Conservation (phyloP, 2,888 invertebrate genomes). For the Sericinus montela region DNA sequence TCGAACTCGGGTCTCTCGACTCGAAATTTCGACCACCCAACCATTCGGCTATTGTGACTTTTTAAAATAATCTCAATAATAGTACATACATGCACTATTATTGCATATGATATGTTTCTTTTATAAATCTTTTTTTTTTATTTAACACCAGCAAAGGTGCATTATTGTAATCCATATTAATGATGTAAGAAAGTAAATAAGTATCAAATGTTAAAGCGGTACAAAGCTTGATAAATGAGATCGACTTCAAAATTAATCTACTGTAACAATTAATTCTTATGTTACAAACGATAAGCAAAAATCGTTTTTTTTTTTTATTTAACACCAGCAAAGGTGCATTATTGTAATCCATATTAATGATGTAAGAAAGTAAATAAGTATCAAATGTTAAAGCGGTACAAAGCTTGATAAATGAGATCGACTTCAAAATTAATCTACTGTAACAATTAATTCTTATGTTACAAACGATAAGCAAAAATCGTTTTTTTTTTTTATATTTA, state of each 20-base stretch:
- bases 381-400: neutral
- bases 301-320: neutral
- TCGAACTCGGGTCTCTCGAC: no score
- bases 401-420: conserved; percentile 13
- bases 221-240: conserved; percentile 15
- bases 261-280: neutral
- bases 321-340: no score
- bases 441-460: no score
- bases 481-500: no score
- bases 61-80: no score
- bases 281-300: neutral
- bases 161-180: conserved; percentile 24
- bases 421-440: neutral
- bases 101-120: no score
- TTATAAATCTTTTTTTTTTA: no score
- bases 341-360: conserved; percentile 27
- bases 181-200: conserved; percentile 20
- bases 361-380: conserved; percentile 11
- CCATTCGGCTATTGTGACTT: no score
- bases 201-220: neutral
- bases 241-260: neutral
- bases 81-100: no score
- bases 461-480: neutral
- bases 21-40: no score
- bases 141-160: no score